Base-by-base conservation (phyloP, 2,113 vertebrate species). In the Apus apus region DNA sequence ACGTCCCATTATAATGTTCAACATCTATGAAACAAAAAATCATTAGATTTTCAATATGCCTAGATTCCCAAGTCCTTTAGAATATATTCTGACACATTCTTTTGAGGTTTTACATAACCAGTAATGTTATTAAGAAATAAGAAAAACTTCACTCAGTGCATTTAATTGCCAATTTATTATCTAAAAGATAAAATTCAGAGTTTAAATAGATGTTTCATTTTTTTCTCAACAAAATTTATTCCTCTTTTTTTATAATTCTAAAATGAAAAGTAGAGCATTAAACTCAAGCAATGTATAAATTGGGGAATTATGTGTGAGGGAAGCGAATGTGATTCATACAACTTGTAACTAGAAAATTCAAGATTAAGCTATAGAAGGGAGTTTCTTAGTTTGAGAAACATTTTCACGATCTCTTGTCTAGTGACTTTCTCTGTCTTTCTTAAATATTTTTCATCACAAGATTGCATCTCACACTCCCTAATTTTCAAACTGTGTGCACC, bases 1-100 rank as follows among this genome's bases (percentile, higher is more conserved):
- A 70, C 40, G 4, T 71, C 70, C 79, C 43, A 43, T 72, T 76
- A 64, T 43, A 60, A 34, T 36, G 22, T 74, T 85, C 21, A 67
- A 65, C 18, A 54, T 53, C 62, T 70, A 83, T 70, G n/a, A 90
- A 95, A 94, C 48, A 78, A 50, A 64, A 96, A 91, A 88, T 65
- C 4, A 72, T 43, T 80, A 40, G 9, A 73, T 83, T 94, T 94
- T 79, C 54, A 87, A 73, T 54, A 75, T 36, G 27, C 22, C 77
- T 58, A 23, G 32, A 58, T 75, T 86, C 25, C 9, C 27, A 81
- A n/a, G 9, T 73, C 38, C 40, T 94, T 74, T 83, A 58, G 20
- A 81, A 90, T 62, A 53, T 25, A 19, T 1, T 91, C 30, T 77
- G 71, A 50, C 20, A 87, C 36, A 65, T 58, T 73, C 22, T 91